phyloP scores from a whole-genome alignment of 1,140 invertebrate species.

The Limonius californicus region DNA sequence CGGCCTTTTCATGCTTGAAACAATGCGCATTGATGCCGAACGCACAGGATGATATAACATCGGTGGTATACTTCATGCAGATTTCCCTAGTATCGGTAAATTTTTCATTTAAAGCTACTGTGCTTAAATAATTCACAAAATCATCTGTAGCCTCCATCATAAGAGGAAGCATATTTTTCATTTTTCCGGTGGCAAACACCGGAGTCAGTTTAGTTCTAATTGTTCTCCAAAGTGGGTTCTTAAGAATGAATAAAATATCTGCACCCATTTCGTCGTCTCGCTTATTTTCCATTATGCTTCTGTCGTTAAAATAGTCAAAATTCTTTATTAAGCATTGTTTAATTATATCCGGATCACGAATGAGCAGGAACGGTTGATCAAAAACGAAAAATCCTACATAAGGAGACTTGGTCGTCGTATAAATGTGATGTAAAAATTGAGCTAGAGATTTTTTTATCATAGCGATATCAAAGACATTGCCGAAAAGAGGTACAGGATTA shows the following conservation, averaged over 20 bases:
- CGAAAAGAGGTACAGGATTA: too few relatives aligned
- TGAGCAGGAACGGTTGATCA: conserved; percentile 35
- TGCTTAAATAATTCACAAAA: not conserved
- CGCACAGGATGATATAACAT: too few relatives aligned
- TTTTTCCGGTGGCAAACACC: not conserved
- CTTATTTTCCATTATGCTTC: conserved; percentile 16
- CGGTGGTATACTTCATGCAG: not conserved
- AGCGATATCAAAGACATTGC: too few relatives aligned
- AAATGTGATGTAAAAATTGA: too few relatives aligned
- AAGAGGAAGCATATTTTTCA: not conserved
- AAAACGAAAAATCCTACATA: conserved; percentile 45
- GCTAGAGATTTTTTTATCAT: too few relatives aligned
- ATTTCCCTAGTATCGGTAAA: not conserved
- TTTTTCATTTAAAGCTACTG: not conserved
- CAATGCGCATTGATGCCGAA: not conserved
- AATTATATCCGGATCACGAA: conserved; percentile 54
- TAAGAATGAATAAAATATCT: not conserved
- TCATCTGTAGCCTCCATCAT: not conserved
- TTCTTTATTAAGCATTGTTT: conserved; percentile 54
- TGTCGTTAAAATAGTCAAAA: conserved; percentile 56
- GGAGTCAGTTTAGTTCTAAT: not conserved
- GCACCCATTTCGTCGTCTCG: not conserved
- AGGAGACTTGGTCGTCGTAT: too few relatives aligned
- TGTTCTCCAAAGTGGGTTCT: not conserved
- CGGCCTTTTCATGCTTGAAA: conserved; percentile 39